phyloP scores from a whole-genome alignment of 2,113 vertebrate species.

The Sminthopsis crassicaudata region DNA sequence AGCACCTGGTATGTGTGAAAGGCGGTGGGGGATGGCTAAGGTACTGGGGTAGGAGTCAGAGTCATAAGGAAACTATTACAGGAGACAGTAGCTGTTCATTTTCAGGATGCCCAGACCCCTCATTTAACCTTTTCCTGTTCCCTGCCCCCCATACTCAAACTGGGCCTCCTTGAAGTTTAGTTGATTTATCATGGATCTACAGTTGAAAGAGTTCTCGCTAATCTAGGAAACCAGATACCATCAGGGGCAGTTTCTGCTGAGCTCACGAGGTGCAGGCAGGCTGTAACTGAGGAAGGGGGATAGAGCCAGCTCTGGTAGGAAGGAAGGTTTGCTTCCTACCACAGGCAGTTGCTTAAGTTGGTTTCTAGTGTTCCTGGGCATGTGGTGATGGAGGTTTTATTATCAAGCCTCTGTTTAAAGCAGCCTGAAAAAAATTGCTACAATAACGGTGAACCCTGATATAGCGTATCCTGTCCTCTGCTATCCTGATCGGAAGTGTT shows the following conservation, averaged over 20 bases:
- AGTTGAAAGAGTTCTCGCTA: background rate
- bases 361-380: background rate
- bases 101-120: background rate
- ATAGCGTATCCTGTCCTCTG: background rate
- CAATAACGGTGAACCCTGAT: background rate
- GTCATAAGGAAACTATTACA: background rate
- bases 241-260: background rate
- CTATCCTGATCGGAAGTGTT: background rate
- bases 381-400: background rate
- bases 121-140: background rate
- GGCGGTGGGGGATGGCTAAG: background rate
- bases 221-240: background rate
- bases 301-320: background rate
- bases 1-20: background rate
- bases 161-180: background rate
- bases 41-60: background rate
- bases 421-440: background rate
- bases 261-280: background rate
- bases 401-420: background rate
- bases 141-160: background rate
- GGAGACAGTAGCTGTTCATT: background rate
- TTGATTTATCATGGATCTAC: background rate
- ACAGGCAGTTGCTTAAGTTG: background rate
- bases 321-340: conserved; percentile 4
- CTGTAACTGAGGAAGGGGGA: background rate